Percentiles rank a stretch among this genome's conserved stretches.
phyloP scores from a whole-genome alignment of 2,113 vertebrate genomes.

The Corydoras sp. region DNA sequence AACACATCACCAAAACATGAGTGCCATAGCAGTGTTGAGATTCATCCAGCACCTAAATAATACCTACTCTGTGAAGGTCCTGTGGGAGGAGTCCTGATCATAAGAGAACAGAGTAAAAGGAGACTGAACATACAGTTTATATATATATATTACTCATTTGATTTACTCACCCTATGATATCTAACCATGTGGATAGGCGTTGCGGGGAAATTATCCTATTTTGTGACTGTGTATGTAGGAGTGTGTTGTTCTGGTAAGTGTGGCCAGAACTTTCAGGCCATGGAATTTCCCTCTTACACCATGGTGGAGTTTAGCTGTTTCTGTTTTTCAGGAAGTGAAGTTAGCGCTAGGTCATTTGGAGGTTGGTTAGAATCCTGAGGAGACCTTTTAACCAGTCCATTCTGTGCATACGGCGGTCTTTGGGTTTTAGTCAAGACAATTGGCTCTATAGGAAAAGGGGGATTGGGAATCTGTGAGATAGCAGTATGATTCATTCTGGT shows the following conservation, averaged over 20 bases:
- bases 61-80: too few species aligned
- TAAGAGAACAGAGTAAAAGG: too few species aligned
- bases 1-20: too few species aligned
- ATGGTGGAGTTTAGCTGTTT: slow-evolving; percentile 58
- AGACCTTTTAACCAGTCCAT: slow-evolving; percentile 45
- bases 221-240: slow-evolving; percentile 16
- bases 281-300: slow-evolving; percentile 56
- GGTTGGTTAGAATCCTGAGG: slow-evolving; percentile 43
- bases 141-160: not conserved
- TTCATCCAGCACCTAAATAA: too few species aligned
- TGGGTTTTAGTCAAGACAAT: slow-evolving; percentile 51
- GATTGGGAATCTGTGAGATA: slow-evolving; percentile 37
- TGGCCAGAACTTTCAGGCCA: slow-evolving; percentile 52
- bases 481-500: slow-evolving; percentile 24
- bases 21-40: too few species aligned
- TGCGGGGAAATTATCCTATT: not conserved
- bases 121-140: too few species aligned
- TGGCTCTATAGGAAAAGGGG: slow-evolving; percentile 39
- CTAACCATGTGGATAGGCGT: slow-evolving; percentile 10
- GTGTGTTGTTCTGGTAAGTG: slow-evolving; percentile 22
- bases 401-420: slow-evolving; percentile 63
- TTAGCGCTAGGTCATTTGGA: slow-evolving; percentile 44
- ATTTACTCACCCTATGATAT: slow-evolving; percentile 40
- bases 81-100: too few species aligned
- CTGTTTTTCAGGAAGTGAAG: slow-evolving; percentile 50